Evolutionary conservation across 2,797 vertebrate species (phyloP), one percentile per base, ranked within the genome.

Genomic region (Psittacula derbiana): DNA sequence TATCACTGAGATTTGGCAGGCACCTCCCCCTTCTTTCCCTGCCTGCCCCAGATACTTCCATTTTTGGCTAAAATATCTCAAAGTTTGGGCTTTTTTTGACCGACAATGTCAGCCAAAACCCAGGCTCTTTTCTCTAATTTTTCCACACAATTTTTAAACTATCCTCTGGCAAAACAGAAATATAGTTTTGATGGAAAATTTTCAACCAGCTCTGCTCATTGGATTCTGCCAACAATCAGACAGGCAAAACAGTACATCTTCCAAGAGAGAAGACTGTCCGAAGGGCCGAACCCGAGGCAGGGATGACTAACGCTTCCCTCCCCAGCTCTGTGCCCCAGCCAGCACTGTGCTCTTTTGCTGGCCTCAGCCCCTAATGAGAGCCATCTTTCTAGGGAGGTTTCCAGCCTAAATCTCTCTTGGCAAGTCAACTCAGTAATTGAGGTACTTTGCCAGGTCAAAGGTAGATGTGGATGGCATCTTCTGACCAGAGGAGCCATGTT

Each of bases 61-160:
- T 92, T 90, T 96, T 92, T 86, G 92, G 80, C 92, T 84, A 86
- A 93, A 94, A 88, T 38, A 62, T 86, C 50, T 89, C 36, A 81
- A 86, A 86, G 70, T 95, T 97, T 86, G 66, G 83, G 70, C 79
- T 90, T 88, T 93, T 69, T 88, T 90, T 73, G 50, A 90, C 70
- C 62, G 55, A 64, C 60, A 38, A 44, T 52, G 50, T 86, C 92
- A 90, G 90, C 88, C 94, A 93, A 92, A 97, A 84, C 88, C 43
- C 70, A n/a, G n/a, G 11, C 40, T 72, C 55, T 81, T 89, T 79
- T 80, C 82, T 81, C 62, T 94, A 75, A 62, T 94, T 95, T 93
- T 97, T 93, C 90, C 90, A 92, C 80, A 88, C 93, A 95, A 93
- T 95, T 95, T 95, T 94, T 90, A 67, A 92, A 64, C 81, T 87